A percentile compares a stretch with the other conserved stretches of the same genome.
phyloP scores from a whole-genome alignment of 2,888 invertebrate species.

The Macaria notata region DNA sequence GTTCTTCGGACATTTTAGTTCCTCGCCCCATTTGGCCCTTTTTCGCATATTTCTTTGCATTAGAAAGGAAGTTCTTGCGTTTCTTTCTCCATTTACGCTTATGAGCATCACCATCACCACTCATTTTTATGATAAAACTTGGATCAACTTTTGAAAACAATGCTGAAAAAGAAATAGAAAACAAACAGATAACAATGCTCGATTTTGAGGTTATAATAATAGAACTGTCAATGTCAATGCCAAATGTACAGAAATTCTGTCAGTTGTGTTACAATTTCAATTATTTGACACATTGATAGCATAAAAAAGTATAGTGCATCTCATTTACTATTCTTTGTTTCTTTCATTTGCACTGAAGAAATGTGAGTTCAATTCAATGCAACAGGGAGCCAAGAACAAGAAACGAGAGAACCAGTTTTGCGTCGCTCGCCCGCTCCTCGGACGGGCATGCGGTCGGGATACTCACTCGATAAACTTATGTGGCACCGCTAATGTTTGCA shows the following conservation, averaged over 20 bases:
- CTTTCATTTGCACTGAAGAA: constrained; percentile 15
- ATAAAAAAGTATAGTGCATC: background rate
- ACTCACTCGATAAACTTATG: background rate
- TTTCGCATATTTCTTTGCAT: constrained; percentile 89
- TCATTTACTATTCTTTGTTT: constrained; percentile 7
- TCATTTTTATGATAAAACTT: constrained; percentile 46
- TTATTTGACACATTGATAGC: background rate
- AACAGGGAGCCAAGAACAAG: constrained; percentile 18
- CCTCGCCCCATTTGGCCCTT: constrained; percentile 88
- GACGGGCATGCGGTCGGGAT: constrained; percentile 24
- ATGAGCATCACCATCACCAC: constrained; percentile 49
- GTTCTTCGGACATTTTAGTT: constrained; percentile 86
- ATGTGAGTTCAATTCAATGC: constrained; percentile 25
- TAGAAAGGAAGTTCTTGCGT: constrained; percentile 85
- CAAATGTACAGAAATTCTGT: background rate
- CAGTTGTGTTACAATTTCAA: background rate
- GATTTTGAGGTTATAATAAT: constrained; percentile 13
- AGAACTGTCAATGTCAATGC: constrained; percentile 4
- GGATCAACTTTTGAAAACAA: background rate
- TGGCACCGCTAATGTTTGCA: background rate
- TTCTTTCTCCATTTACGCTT: constrained; percentile 82
- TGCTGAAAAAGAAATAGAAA: background rate
- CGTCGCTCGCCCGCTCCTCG: constrained; percentile 31
- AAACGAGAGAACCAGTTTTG: constrained; percentile 39
- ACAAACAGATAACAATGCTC: background rate